Evolutionary conservation across 2,797 vertebrate genomes (phyloP).

Genomic region (Chelonia mydas): DNA sequence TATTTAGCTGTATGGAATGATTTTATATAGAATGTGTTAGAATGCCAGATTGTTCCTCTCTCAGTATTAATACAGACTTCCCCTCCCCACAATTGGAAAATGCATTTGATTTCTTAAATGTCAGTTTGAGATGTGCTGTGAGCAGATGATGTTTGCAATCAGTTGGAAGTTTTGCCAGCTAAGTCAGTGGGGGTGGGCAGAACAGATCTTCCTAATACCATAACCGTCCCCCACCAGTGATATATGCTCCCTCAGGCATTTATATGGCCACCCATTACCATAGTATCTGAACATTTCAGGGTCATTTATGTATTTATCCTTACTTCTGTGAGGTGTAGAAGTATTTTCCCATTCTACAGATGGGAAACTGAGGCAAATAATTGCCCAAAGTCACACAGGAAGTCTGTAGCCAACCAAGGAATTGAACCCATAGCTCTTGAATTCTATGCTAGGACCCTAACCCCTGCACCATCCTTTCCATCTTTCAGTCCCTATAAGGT

Average conservation of each 20-base stretch:
- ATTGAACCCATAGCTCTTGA: background rate
- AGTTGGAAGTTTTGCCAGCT: background rate
- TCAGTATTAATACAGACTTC: conserved; percentile 25
- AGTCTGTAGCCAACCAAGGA: rapidly evolving
- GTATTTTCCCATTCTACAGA: background rate
- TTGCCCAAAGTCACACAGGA: background rate
- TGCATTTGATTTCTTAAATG: conserved; percentile 25
- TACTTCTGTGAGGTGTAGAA: too few species aligned
- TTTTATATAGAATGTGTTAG: background rate
- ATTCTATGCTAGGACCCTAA: background rate
- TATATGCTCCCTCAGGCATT: too few species aligned
- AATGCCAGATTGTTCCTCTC: conserved; percentile 46
- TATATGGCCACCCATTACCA: too few species aligned
- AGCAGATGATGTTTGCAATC: conserved; percentile 42
- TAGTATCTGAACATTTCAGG: too few species aligned
- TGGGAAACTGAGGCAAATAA: background rate
- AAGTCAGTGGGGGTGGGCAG: conserved; percentile 1
- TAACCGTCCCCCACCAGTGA: background rate
- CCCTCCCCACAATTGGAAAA: conserved; percentile 22
- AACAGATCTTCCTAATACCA: conserved; percentile 38
- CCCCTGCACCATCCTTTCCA: rapidly evolving
- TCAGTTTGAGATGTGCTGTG: conserved; percentile 44
- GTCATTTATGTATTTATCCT: too few species aligned
- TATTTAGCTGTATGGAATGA: background rate
- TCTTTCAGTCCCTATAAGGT: rapidly evolving